phyloP scores from a whole-genome alignment of 2,888 invertebrate species.

The Andrena trimmerana region DNA sequence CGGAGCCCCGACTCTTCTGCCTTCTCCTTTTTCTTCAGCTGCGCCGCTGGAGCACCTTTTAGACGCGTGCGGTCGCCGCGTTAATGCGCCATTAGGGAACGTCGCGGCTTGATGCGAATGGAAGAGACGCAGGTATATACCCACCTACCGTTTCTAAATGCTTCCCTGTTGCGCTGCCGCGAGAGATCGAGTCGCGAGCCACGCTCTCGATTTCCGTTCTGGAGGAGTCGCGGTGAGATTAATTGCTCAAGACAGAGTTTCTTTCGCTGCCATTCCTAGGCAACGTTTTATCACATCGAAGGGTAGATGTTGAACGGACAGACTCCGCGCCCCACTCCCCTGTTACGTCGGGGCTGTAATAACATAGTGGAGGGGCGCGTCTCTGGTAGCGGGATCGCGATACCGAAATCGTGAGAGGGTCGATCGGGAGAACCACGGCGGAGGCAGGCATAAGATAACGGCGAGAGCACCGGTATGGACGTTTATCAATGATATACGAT shows the following conservation, averaged over 20 bases:
- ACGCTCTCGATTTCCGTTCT: neutral
- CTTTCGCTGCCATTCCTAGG: no score
- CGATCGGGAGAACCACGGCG: constrained; percentile 43
- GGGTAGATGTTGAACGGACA: no score
- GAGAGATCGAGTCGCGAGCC: neutral
- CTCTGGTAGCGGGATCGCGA: constrained; percentile 39
- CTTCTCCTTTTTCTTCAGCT: constrained; percentile 23
- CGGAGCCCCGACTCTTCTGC: constrained; percentile 1
- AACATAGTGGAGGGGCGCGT: neutral
- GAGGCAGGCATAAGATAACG: constrained; percentile 69
- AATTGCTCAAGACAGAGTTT: no score
- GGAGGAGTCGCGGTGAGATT: no score
- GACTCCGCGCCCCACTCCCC: no score
- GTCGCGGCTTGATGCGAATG: constrained; percentile 18
- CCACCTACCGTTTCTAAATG: constrained; percentile 11
- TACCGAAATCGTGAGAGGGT: constrained; percentile 57
- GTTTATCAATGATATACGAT: constrained; percentile 83
- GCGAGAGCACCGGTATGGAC: constrained; percentile 73
- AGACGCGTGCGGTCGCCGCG: constrained; percentile 62
- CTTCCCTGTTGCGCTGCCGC: neutral
- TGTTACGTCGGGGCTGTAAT: neutral
- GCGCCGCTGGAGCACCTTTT: constrained; percentile 60
- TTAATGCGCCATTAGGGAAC: constrained; percentile 70
- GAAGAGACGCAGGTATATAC: constrained; percentile 40
- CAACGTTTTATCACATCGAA: no score